Evolutionary conservation across 1,140 invertebrate species (phyloP).

Genomic region (Argopecten irradians): DNA sequence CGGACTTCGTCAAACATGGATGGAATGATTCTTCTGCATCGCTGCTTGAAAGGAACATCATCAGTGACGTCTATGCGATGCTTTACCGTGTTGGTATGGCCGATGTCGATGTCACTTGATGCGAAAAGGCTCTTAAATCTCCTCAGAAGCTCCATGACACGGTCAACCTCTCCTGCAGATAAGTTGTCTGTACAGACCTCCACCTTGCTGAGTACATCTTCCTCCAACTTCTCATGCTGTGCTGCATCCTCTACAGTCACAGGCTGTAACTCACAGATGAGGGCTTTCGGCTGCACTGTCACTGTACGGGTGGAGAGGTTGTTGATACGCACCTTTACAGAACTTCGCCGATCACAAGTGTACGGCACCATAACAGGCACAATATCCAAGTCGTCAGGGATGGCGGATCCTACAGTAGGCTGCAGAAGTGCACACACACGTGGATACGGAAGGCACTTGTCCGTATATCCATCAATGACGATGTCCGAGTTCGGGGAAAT

Average conservation of each 20-base stretch:
- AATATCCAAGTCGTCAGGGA: slow-evolving; percentile 20
- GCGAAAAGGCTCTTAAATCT: not conserved
- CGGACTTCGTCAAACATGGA: slow-evolving; percentile 28
- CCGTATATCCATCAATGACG: not conserved
- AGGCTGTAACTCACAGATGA: slow-evolving; percentile 7
- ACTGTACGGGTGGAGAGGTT: not conserved
- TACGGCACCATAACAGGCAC: not conserved
- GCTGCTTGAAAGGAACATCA: slow-evolving; percentile 40
- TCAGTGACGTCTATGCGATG: not conserved
- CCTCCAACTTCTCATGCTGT: slow-evolving; percentile 4
- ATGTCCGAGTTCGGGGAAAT: slow-evolving; percentile 29
- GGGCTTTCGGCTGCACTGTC: not conserved
- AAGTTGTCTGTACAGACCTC: not conserved
- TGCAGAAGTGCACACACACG: not conserved
- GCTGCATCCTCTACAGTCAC: not conserved
- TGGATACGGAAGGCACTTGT: slow-evolving; percentile 18
- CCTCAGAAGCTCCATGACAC: not conserved
- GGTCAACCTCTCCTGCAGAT: not conserved
- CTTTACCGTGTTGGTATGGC: not conserved
- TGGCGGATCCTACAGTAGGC: not conserved
- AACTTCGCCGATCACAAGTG: not conserved
- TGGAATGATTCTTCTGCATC: slow-evolving; percentile 23
- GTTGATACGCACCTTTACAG: not conserved
- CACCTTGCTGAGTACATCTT: not conserved
- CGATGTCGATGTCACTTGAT: not conserved